Conservation (phyloP, 2,888 invertebrate genomes). For the Agrotis segetum region DNA sequence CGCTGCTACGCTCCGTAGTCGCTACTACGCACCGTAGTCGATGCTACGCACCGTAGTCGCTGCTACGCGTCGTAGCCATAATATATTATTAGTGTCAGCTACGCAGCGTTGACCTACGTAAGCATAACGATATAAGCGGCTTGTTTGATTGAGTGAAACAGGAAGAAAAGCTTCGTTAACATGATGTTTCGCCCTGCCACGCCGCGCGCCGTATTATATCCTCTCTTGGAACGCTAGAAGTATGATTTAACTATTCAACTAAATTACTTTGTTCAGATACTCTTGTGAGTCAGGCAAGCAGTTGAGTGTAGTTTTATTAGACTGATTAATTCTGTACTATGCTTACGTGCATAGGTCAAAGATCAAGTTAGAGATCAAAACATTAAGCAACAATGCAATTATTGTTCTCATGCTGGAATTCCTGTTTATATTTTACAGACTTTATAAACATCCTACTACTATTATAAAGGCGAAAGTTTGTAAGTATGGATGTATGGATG, state of each 20-base stretch:
- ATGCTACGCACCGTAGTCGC: background rate
- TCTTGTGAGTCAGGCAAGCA: background rate
- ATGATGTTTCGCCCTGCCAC: no score
- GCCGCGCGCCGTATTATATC: no score
- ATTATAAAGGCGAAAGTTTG: no score
- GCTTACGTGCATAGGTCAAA: conserved; percentile 2
- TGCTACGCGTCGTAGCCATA: background rate
- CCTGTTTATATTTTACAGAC: background rate
- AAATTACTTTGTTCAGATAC: no score
- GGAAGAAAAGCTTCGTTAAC: background rate
- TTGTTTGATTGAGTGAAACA: background rate
- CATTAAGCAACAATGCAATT: conserved; percentile 6
- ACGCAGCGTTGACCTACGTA: background rate
- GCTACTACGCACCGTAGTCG: background rate
- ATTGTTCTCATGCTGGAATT: conserved; percentile 7
- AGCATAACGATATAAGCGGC: background rate
- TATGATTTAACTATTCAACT: no score
- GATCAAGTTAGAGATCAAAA: conserved; percentile 25
- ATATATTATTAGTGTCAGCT: background rate
- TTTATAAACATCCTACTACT: no score
- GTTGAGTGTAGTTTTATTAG: background rate
- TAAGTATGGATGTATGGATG: no score
- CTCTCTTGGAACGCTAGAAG: no score
- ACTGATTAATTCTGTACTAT: conserved; percentile 20
- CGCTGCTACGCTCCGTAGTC: background rate